Conservation (phyloP, 2,113 vertebrate genomes). For the Emydocephalus ijimae region DNA sequence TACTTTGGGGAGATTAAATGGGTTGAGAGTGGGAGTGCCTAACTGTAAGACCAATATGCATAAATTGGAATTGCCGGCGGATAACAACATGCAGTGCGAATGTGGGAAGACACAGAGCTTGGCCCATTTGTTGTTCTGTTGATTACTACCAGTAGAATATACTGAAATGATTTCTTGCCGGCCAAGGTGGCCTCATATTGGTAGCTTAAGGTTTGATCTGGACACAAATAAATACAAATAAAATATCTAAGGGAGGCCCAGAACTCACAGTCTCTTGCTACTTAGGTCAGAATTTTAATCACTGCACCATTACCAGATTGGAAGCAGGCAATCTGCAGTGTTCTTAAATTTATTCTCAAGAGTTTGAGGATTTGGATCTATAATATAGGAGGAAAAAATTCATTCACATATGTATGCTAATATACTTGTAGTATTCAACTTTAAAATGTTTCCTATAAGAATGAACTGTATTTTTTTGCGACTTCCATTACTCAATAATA, state of each 20-base stretch:
- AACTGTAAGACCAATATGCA: not conserved
- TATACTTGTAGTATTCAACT: not conserved
- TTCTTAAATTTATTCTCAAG: not conserved
- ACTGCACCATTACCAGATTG: not conserved
- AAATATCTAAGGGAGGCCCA: not conserved
- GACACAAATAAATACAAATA: not conserved
- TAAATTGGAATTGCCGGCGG: too few species aligned
- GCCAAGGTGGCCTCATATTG: not conserved
- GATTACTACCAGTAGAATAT: not conserved
- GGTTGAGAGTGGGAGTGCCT: not conserved
- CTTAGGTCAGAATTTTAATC: not conserved
- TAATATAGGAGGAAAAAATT: not conserved
- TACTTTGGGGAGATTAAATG: not conserved
- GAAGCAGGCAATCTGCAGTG: not conserved
- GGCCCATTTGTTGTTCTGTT: not conserved
- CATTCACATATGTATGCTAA: not conserved
- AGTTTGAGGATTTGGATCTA: not conserved
- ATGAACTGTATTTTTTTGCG: not conserved
- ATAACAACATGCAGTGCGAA: not conserved
- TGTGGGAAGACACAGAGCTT: not conserved
- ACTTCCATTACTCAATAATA: not conserved
- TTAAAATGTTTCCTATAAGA: not conserved
- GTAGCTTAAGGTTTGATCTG: not conserved
- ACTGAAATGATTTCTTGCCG: not conserved
- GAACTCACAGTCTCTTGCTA: not conserved